Evolutionary conservation across 1,140 invertebrate genomes (phyloP), one percentile per base, ranked within the genome.

Genomic region (Tetranychus urticae): DNA sequence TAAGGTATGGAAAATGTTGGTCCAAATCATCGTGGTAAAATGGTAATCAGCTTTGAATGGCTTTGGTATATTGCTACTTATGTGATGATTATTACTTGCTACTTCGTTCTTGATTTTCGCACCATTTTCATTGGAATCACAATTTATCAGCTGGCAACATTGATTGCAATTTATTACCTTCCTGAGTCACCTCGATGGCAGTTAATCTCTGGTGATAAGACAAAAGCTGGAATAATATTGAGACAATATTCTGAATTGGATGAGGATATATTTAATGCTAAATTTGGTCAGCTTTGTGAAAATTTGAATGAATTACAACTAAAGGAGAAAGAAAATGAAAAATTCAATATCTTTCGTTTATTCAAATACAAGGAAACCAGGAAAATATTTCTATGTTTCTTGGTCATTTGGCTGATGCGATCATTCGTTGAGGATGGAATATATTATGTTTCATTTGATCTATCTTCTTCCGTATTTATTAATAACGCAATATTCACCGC

Each of bases 371-470:
- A 34, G 14, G 10, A 56, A 14, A 56, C 36, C 10, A 31, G 14
- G 34, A 33, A 33, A 14, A 35, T 31, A 13, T 36, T 59, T 8
- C 3, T 57, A 65, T 1, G 61, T 61, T 46, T 42, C 66, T 13
- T 63, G 62, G 56, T 64, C 66, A 31, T 33, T 62, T 13, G 66
- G 66, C 65, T 86, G 85, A 67, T 82, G 83, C 12, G 84, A 68
- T 82, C 81, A 58, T 79, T 82, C 50, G 80, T 85, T 7, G 88
- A 87, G 69, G 88, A 87, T 66, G 86, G 84, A 1, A 69, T 88
- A 4, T 84, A 84, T 0, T 82, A 85, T 77, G 84, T 84, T 67
- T 81, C 33, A 34, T 14, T 37, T 1, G 36, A 56, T 12, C 35
- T 56, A 36, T 35, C 34, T 2, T 34, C 33, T 35, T 31, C 14